phyloP scores from a whole-genome alignment of 1,140 invertebrate species.

The Triops longicaudatus region DNA sequence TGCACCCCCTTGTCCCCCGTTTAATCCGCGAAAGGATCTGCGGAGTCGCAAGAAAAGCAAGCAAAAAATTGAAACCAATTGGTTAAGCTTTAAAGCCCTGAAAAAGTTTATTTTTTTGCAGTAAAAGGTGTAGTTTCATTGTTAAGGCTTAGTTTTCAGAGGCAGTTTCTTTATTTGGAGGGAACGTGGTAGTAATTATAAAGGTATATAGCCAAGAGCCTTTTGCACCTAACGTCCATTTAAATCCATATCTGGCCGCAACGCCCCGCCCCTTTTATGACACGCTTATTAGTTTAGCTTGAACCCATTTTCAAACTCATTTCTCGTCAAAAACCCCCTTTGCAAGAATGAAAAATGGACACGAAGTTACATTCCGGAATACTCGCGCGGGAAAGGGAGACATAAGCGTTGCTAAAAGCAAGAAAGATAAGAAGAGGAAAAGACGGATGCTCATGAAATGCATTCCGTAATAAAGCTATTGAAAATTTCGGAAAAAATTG shows the following conservation, averaged over 20 bases:
- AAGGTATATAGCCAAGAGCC: slow-evolving; percentile 3
- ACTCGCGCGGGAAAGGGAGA: neutral
- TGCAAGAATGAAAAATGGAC: neutral
- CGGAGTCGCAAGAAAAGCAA: too few species aligned
- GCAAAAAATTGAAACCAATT: too few species aligned
- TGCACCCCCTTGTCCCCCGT: too few species aligned
- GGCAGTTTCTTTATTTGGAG: neutral
- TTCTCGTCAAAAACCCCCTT: too few species aligned
- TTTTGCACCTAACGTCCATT: slow-evolving; percentile 6
- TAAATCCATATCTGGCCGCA: neutral
- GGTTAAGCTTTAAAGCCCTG: too few species aligned
- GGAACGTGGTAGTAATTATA: neutral
- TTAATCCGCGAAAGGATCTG: too few species aligned
- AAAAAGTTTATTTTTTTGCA: too few species aligned
- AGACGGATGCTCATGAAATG: neutral
- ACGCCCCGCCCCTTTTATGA: neutral
- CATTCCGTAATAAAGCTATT: neutral
- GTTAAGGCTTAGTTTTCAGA: too few species aligned
- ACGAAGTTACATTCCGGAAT: neutral
- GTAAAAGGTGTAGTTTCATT: too few species aligned
- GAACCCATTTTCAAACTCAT: neutral
- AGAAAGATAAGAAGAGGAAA: neutral
- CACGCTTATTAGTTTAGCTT: neutral
- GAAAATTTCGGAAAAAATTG: neutral
- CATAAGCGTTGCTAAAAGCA: neutral